Percentiles rank a stretch among this genome's conserved stretches.
Conservation (phyloP, 2,797 vertebrate species). For the Triplophysa yarkandensis region DNA sequence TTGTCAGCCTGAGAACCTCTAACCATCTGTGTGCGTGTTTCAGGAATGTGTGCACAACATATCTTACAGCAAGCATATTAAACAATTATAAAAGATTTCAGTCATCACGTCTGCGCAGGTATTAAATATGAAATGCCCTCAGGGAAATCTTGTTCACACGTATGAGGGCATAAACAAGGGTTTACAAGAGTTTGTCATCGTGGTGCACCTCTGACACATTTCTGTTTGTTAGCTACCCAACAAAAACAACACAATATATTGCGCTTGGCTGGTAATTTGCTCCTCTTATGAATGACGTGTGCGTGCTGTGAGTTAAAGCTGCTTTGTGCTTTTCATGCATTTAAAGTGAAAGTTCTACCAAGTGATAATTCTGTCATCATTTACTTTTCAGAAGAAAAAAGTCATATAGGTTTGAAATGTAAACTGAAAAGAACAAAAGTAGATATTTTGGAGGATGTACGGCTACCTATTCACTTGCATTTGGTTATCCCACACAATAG, state of each 20-base stretch:
- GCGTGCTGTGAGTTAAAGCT: not conserved
- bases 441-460: no score
- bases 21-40: conserved; percentile 25
- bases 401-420: no score
- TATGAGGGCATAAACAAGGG: conserved; percentile 19
- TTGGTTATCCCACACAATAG: no score
- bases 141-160: conserved; percentile 14
- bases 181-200: conserved; percentile 38
- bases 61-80: not conserved
- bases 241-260: conserved; percentile 12
- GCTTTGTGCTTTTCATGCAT: no score
- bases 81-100: not conserved
- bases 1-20: conserved; percentile 6
- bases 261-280: not conserved
- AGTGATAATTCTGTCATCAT: no score
- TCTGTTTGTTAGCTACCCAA: conserved; percentile 38
- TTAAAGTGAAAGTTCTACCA: no score
- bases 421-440: no score
- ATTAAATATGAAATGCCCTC: conserved; percentile 20
- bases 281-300: not conserved
- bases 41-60: conserved; percentile 9
- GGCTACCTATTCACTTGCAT: no score
- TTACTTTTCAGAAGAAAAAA: no score
- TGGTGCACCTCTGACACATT: conserved; percentile 18
- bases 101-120: not conserved